These are phyloP conservation scores for Aphyosemion australe DNA, from an alignment of 2,113 vertebrate species.

Conservation along the genomic window DNA sequence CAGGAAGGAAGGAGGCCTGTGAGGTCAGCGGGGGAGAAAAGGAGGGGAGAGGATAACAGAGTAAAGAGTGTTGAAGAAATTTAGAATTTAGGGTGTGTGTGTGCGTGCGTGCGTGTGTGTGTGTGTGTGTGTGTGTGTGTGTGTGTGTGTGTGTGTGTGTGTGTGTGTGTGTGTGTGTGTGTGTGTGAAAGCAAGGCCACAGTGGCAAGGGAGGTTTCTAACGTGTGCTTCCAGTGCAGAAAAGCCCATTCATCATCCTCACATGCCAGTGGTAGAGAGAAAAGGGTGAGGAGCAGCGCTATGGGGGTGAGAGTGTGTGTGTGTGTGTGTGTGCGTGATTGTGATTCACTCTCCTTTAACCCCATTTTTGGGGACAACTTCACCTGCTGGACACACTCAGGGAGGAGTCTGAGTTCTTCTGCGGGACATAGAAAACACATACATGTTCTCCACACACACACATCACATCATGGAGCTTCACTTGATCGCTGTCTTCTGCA, in stretches of 20 bases:
- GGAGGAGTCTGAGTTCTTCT: slow-evolving; percentile 17
- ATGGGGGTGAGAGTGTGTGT: slow-evolving; percentile 69
- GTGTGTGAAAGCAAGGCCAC: slow-evolving; percentile 33
- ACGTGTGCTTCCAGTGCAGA: slow-evolving; percentile 72
- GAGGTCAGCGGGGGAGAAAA: slow-evolving; percentile 62
- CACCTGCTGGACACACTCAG: slow-evolving; percentile 5
- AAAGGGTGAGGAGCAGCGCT: slow-evolving; percentile 62
- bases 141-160: slow-evolving; percentile 31
- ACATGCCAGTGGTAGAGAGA: slow-evolving; percentile 76
- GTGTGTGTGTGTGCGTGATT: slow-evolving; percentile 51
- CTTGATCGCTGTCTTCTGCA: slow-evolving; percentile 23
- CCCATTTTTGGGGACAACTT: slow-evolving; percentile 2
- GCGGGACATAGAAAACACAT: not conserved
- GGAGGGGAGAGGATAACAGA: slow-evolving; percentile 50
- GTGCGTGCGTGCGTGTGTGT: too few relatives aligned
- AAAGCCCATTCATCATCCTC: slow-evolving; percentile 80
- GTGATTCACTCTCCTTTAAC: slow-evolving; percentile 34
- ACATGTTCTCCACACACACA: slow-evolving; percentile 1
- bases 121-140: not conserved
- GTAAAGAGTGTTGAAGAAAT: slow-evolving; percentile 35
- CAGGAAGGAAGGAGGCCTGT: slow-evolving; percentile 64
- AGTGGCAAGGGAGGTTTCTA: slow-evolving; percentile 66
- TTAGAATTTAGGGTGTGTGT: not conserved
- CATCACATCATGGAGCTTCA: not conserved
- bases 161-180: slow-evolving; percentile 45